These are phyloP conservation scores for Isotomurus palustris DNA, from an alignment of 2,888 invertebrate genomes.

Conservation along the genomic window DNA sequence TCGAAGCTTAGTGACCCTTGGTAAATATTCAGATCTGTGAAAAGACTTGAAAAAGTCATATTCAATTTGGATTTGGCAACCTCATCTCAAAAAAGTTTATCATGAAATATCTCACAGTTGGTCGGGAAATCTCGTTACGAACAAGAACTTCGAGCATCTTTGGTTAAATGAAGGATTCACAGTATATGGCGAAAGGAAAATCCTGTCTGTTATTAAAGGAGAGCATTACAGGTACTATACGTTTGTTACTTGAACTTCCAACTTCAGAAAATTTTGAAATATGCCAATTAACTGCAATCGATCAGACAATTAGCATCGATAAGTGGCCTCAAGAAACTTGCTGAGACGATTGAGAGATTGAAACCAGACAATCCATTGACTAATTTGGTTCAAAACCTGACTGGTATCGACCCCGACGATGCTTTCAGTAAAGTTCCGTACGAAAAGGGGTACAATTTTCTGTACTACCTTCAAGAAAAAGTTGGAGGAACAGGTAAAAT, in stretches of 20 bases:
- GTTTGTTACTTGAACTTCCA: too few species aligned
- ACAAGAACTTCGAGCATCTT: conserved; percentile 88
- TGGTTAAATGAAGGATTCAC: conserved; percentile 98
- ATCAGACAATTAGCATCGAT: conserved; percentile 77
- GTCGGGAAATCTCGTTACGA: conserved; percentile 93
- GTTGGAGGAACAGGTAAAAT: conserved; percentile 74
- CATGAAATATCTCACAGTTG: conserved; percentile 95
- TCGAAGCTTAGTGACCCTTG: conserved; percentile 78
- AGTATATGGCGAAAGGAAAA: conserved; percentile 84
- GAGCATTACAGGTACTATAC: conserved; percentile 53
- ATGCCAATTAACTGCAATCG: too few species aligned
- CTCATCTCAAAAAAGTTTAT: conserved; percentile 58
- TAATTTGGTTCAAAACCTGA: conserved; percentile 70
- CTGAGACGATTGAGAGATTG: conserved; percentile 63
- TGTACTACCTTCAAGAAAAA: conserved; percentile 77
- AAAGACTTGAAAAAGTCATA: too few species aligned
- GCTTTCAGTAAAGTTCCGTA: conserved; percentile 86
- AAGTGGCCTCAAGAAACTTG: conserved; percentile 69
- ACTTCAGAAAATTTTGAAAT: not conserved
- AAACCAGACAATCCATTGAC: conserved; percentile 68
- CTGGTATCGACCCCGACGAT: conserved; percentile 83
- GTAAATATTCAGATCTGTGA: not conserved
- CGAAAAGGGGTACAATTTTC: conserved; percentile 84
- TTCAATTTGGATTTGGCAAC: not conserved
- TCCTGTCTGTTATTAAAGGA: conserved; percentile 65